Base-by-base conservation (phyloP, 2,888 invertebrate genomes). In the Xanthorhoe designata region DNA sequence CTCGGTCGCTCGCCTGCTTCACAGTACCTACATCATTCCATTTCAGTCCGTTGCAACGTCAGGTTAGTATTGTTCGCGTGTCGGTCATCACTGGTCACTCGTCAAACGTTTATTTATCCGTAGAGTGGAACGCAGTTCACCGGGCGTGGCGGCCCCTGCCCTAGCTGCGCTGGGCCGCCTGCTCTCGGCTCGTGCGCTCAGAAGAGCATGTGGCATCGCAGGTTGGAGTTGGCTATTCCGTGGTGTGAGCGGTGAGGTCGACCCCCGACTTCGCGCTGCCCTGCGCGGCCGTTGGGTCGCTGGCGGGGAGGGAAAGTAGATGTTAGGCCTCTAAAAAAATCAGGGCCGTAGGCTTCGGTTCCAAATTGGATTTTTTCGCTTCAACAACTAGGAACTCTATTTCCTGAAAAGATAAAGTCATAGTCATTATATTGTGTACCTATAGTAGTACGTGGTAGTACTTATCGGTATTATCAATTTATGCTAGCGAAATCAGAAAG, bases 351-450 rank as follows among this genome's bases (percentile, higher is more conserved):
- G 97, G 98, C 94, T 98, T 98, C 81, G 97, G 97, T 94, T 98
- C 98, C 91, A 97, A 94, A 91, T 98, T 97, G 81, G 97, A 97
- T 92, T 97, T 97, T 93, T 98, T 98, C 78, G 98, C 97, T 94
- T 98, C 98, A 75, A 98, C 96, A 77, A 99, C 98, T 84, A 98
- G 95, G 94, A 99, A 98, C 94, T 98, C 98, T 91, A 98, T 98
- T 86, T 97, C 97, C 90, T 96, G 95, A n/a, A 85, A 82, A 68
- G 49, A 56, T 35, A 58, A 57, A 29, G 13, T 18, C n/a, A 56
- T 50, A 6, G 17, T 17, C 13, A 17, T 7, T 18, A 53, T 54
- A 45, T 24, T 24, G 24, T n/a, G n/a, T n/a, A n/a, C n/a, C n/a
- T 52, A 52, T 38, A 53, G 2, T 8, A 32, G 15, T 8, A 8